These are phyloP conservation scores for Antheraea yamamai DNA, from an alignment of 2,888 invertebrate species.

Conservation along the genomic window DNA sequence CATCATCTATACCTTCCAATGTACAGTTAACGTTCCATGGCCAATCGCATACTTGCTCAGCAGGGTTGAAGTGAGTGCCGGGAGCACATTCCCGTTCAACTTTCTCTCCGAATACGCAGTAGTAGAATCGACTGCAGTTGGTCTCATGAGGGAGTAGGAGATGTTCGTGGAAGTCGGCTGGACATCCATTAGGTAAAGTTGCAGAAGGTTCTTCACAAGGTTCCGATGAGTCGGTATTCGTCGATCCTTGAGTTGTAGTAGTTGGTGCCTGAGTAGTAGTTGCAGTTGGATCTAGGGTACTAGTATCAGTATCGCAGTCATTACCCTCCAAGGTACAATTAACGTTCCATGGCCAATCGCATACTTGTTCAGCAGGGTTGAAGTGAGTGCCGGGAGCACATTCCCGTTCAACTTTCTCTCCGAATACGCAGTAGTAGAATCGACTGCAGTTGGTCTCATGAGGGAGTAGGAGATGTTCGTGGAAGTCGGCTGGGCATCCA, in stretches of 20 bases:
- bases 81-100: conserved; percentile 35
- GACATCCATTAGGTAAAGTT: conserved; percentile 32
- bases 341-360: neutral
- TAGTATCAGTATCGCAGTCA: conserved; percentile 17
- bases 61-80: conserved; percentile 39
- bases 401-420: conserved; percentile 28
- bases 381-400: conserved; percentile 43
- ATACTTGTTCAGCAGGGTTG: conserved; percentile 28
- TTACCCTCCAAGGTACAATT: conserved; percentile 19
- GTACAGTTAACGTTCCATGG: conserved; percentile 25
- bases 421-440: conserved; percentile 42
- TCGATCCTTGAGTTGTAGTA: neutral
- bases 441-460: conserved; percentile 37
- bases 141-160: conserved; percentile 32
- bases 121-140: conserved; percentile 47
- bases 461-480: conserved; percentile 34
- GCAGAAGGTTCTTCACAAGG: conserved; percentile 16
- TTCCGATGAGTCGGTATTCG: conserved; percentile 2
- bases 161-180: too few species aligned
- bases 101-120: conserved; percentile 44
- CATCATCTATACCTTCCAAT: conserved; percentile 3
- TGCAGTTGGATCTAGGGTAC: conserved; percentile 1
- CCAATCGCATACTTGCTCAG: conserved; percentile 37
- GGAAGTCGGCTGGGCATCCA: conserved; percentile 38
- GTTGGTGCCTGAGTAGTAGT: conserved; percentile 9